Evolutionary conservation across 2,888 invertebrate species (phyloP).

Genomic region (Aethes cnicana): DNA sequence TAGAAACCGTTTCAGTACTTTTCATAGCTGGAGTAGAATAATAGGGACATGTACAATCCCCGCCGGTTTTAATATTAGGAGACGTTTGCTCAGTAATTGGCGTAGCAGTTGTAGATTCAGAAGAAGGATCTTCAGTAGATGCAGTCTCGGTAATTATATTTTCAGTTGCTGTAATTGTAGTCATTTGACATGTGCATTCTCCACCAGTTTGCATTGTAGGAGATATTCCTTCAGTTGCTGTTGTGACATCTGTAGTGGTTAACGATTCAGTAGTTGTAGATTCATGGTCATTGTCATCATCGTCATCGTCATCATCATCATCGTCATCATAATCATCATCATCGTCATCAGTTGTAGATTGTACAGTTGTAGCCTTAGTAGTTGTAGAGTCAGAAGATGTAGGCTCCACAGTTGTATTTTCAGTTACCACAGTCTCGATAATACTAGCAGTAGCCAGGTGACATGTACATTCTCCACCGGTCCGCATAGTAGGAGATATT

Average conservation of each 20-base stretch:
- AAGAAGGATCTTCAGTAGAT: neutral
- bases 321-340: neutral
- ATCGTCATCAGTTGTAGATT: neutral
- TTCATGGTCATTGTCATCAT: neutral
- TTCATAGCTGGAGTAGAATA: neutral
- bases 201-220: neutral
- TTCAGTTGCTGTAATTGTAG: neutral
- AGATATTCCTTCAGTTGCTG: neutral
- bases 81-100: constrained; percentile 1
- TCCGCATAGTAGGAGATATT: no score
- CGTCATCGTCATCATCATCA: neutral
- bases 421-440: no score
- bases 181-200: constrained; percentile 9
- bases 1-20: no score
- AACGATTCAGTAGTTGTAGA: constrained; percentile 1
- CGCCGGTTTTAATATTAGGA: neutral
- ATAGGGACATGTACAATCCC: neutral
- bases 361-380: no score
- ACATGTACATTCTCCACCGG: no score
- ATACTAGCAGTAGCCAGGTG: no score
- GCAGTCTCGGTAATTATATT: neutral
- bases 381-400: no score
- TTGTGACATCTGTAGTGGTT: neutral
- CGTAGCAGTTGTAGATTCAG: constrained; percentile 6
- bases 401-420: neutral